These are phyloP conservation scores for Tipula helvola DNA, from an alignment of 2,888 invertebrate genomes.

Conservation along the genomic window DNA sequence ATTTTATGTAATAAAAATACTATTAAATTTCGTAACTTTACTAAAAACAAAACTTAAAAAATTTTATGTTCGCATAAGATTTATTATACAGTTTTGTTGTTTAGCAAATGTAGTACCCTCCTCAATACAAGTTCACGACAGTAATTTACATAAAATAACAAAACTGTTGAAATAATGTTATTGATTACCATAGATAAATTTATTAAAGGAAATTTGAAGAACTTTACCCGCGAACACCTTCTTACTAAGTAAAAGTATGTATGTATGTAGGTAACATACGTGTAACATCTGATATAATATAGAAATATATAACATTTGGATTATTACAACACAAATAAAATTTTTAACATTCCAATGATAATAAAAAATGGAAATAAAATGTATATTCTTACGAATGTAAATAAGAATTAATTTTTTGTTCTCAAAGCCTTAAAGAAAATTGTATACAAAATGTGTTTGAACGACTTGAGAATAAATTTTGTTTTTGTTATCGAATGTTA, in stretches of 20 bases:
- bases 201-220: background rate
- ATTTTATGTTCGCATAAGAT: background rate
- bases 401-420: background rate
- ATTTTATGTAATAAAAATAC: background rate
- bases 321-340: background rate
- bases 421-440: background rate
- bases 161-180: background rate
- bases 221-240: background rate
- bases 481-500: background rate
- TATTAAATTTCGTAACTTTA: background rate
- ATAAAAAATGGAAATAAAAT: background rate
- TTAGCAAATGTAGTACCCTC: background rate
- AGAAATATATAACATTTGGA: background rate
- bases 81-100: background rate
- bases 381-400: background rate
- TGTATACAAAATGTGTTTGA: background rate
- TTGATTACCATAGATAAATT: background rate
- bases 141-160: background rate
- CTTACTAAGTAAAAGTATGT: background rate
- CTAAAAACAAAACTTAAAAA: background rate
- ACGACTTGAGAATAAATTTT: background rate
- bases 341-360: background rate
- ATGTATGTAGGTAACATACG: background rate
- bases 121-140: background rate
- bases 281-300: background rate